Conservation (phyloP, 2,113 vertebrate genomes). For the Nibea albiflora region DNA sequence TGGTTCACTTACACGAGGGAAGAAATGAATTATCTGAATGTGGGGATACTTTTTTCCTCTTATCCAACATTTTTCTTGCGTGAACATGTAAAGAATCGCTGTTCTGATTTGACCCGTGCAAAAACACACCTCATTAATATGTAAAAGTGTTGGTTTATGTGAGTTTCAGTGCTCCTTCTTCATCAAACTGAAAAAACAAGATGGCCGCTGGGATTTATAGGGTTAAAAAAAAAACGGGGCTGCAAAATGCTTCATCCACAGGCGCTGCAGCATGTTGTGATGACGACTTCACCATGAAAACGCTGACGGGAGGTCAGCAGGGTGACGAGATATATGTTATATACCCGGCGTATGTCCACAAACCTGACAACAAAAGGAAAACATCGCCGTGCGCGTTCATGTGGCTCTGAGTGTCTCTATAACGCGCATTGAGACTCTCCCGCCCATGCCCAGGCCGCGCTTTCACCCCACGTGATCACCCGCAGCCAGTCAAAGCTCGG, state of each 20-base stretch:
- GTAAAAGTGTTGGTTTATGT: background rate
- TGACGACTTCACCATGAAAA: background rate
- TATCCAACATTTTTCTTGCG: background rate
- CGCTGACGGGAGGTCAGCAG: too few relatives aligned
- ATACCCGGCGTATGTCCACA: background rate
- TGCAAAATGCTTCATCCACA: background rate
- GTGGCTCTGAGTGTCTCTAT: slow-evolving; percentile 44
- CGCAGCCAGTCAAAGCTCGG: slow-evolving; percentile 58
- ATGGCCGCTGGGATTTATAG: slow-evolving; percentile 73
- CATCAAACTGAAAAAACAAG: slow-evolving; percentile 74
- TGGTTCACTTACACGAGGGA: background rate
- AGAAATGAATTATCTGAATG: background rate
- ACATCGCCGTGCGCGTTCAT: slow-evolving; percentile 80
- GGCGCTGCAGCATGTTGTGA: too few relatives aligned
- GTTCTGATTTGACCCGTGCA: background rate
- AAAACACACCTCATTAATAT: accelerated
- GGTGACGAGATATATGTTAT: background rate
- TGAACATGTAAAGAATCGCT: background rate
- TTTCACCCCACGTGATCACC: slow-evolving; percentile 62
- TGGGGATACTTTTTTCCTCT: background rate
- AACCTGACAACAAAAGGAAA: slow-evolving; percentile 32
- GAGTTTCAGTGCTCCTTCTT: background rate
- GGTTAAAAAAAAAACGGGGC: slow-evolving; percentile 18
- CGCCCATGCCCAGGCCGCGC: slow-evolving; percentile 62
- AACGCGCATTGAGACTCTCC: slow-evolving; percentile 75